phyloP scores from a whole-genome alignment of 1,140 invertebrate genomes.

The Manduca sexta region DNA sequence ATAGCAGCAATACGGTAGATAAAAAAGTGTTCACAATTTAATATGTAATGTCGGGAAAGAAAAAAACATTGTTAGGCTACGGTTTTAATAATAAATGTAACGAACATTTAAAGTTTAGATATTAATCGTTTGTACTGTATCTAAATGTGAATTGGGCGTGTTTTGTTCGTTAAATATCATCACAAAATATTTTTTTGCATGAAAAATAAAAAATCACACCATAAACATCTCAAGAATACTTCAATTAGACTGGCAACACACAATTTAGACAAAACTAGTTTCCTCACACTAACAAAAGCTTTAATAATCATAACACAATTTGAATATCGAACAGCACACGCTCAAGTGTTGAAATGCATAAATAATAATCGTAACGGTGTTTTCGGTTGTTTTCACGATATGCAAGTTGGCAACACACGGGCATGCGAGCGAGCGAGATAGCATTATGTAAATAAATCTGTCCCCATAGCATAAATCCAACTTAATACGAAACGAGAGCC shows the following conservation, averaged over 20 bases:
- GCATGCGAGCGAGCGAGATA: slow-evolving; percentile 54
- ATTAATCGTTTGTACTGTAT: slow-evolving; percentile 8
- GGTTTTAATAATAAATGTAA: slow-evolving; percentile 4
- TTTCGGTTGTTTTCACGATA: background rate
- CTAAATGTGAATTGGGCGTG: background rate
- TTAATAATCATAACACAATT: too few species aligned
- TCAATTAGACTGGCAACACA: too few species aligned
- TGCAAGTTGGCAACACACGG: slow-evolving; percentile 36
- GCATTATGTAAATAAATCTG: slow-evolving; percentile 69
- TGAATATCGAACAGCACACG: too few species aligned
- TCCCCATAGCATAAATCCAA: slow-evolving; percentile 68
- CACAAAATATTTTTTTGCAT: too few species aligned
- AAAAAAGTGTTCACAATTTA: slow-evolving; percentile 35
- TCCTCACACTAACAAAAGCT: too few species aligned
- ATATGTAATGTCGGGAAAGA: slow-evolving; percentile 7
- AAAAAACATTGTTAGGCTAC: background rate
- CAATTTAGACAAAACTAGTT: too few species aligned
- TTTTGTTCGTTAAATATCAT: too few species aligned
- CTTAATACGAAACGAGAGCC: slow-evolving; percentile 44
- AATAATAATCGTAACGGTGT: too few species aligned
- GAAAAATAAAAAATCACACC: too few species aligned
- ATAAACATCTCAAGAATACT: too few species aligned
- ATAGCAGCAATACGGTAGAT: slow-evolving; percentile 32
- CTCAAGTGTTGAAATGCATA: background rate
- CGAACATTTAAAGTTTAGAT: slow-evolving; percentile 30